A percentile compares a stretch with the other conserved stretches of the same genome.
Evolutionary conservation across 2,797 vertebrate genomes (phyloP).

Genomic region (Schizothorax lantsangensis): DNA sequence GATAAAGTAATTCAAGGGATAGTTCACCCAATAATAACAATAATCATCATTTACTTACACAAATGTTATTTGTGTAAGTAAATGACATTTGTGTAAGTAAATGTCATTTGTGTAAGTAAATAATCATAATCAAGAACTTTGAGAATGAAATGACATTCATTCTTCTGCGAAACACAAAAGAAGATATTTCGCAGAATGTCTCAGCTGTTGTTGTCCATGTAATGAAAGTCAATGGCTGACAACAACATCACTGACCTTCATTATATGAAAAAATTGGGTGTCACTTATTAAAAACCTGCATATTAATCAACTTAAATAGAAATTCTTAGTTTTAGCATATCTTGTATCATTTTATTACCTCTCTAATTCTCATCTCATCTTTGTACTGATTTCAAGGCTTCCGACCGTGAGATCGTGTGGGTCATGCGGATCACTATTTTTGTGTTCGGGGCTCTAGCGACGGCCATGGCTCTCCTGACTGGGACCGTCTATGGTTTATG

Average conservation of each 20-base stretch:
- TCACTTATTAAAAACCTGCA: background rate
- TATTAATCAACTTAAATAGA: background rate
- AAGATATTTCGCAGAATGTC: background rate
- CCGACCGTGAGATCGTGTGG: conserved; percentile 95
- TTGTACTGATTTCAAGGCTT: conserved; percentile 80
- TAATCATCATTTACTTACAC: background rate
- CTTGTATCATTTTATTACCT: background rate
- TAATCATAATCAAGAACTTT: background rate
- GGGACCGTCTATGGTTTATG: conserved; percentile 95
- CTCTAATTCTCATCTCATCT: background rate
- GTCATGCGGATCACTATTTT: conserved; percentile 95
- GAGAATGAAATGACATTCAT: background rate
- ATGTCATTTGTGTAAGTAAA: too few species aligned
- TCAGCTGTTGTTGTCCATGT: background rate
- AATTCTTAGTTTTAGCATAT: background rate
- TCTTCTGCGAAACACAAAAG: background rate
- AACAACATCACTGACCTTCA: background rate
- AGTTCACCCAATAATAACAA: background rate
- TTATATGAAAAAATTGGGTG: background rate
- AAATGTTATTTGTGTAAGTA: too few species aligned
- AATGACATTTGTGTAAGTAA: too few species aligned
- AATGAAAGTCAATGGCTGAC: background rate
- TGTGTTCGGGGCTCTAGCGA: conserved; percentile 93
- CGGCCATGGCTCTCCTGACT: conserved; percentile 91
- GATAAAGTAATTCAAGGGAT: background rate